These are phyloP conservation scores for Ladona fulva DNA, from an alignment of 1,140 invertebrate genomes.

Conservation along the genomic window DNA sequence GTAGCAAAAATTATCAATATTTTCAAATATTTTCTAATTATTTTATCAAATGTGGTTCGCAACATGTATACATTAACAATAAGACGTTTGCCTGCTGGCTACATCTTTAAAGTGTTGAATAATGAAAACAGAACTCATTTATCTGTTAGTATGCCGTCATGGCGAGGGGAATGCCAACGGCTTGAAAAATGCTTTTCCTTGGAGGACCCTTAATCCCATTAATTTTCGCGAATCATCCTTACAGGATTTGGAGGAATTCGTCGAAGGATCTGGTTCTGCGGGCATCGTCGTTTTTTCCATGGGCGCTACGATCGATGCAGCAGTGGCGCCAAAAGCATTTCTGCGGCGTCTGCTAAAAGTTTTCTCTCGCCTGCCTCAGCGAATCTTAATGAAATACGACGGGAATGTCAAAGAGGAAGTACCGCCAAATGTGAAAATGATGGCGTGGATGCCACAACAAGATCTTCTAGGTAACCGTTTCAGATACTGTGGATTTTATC, in stretches of 20 bases:
- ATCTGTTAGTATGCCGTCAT: too few relatives aligned
- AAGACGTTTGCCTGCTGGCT: too few relatives aligned
- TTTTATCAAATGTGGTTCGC: too few relatives aligned
- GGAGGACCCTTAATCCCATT: too few relatives aligned
- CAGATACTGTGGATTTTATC: too few relatives aligned
- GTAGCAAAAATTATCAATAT: too few relatives aligned
- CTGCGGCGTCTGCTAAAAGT: slow-evolving; percentile 24
- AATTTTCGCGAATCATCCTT: background rate
- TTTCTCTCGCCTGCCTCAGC: slow-evolving; percentile 27
- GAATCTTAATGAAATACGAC: slow-evolving; percentile 31
- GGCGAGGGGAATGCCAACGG: too few relatives aligned
- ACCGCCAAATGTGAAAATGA: slow-evolving; percentile 30
- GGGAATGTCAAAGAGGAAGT: slow-evolving; percentile 21
- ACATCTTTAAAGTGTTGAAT: too few relatives aligned
- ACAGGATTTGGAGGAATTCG: slow-evolving; percentile 29
- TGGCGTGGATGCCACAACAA: slow-evolving; percentile 31
- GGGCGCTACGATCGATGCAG: slow-evolving; percentile 33
- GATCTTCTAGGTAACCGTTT: slow-evolving; percentile 27
- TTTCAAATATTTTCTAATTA: too few relatives aligned
- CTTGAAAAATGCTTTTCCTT: too few relatives aligned
- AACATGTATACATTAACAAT: too few relatives aligned
- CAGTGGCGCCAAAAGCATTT: slow-evolving; percentile 27
- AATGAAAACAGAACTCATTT: too few relatives aligned
- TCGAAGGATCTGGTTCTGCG: slow-evolving; percentile 28
- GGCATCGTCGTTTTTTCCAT: slow-evolving; percentile 32